Evolutionary conservation across 2,888 invertebrate species (phyloP).

Genomic region (Acrobasis consociella): DNA sequence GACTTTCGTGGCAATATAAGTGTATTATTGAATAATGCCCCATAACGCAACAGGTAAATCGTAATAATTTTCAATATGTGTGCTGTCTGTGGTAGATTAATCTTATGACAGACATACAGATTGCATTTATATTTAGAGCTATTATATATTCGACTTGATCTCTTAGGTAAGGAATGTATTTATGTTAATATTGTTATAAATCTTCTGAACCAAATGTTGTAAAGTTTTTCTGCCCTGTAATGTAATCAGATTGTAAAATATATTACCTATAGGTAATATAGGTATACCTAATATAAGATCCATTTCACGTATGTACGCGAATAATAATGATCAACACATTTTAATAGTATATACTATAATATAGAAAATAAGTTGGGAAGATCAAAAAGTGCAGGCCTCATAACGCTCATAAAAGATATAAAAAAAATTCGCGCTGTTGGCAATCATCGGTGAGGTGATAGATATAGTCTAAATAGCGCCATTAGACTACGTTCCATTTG

Average conservation of each 20-base stretch:
- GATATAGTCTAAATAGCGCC: too few species aligned
- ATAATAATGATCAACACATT: not conserved
- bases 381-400: too few species aligned
- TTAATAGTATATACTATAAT: too few species aligned
- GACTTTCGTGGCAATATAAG: not conserved
- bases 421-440: too few species aligned
- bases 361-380: too few species aligned
- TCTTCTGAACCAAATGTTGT: conserved; percentile 46
- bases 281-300: conserved; percentile 33
- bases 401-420: too few species aligned
- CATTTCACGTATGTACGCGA: conserved; percentile 35
- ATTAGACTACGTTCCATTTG: too few species aligned
- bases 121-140: conserved; percentile 43
- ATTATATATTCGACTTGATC: conserved; percentile 36
- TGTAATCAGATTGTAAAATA: conserved; percentile 35
- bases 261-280: conserved; percentile 12
- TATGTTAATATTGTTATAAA: conserved; percentile 41
- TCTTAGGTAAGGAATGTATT: conserved; percentile 38
- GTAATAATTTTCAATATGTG: not conserved
- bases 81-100: conserved; percentile 19
- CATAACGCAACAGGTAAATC: conserved; percentile 13
- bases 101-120: conserved; percentile 39
- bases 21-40: conserved; percentile 13
- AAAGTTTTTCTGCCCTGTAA: conserved; percentile 37
- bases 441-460: too few species aligned